phyloP scores from a whole-genome alignment of 2,113 vertebrate genomes.

The Patagioenas fasciata region DNA sequence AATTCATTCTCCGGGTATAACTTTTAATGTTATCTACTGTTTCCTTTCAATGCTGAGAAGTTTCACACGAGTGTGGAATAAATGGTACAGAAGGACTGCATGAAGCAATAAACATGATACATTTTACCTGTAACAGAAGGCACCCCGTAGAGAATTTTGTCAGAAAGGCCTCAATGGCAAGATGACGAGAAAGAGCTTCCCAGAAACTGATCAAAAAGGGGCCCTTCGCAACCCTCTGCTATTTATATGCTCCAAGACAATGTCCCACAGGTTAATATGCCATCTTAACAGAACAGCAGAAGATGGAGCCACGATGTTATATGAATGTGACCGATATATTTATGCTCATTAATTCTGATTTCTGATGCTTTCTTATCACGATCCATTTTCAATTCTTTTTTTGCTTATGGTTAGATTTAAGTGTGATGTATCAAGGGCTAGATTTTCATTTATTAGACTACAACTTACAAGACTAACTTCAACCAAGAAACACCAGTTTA shows the following conservation, averaged over 20 bases:
- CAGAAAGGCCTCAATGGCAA: constrained; percentile 6
- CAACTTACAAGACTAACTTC: background rate
- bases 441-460: background rate
- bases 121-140: background rate
- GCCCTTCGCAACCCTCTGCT: background rate
- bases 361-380: background rate
- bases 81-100: background rate
- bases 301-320: background rate
- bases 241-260: constrained; percentile 24
- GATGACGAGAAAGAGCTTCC: constrained; percentile 5
- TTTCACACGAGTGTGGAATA: background rate
- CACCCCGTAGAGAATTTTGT: background rate
- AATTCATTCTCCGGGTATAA: background rate
- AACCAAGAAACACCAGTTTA: background rate
- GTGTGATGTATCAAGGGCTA: background rate
- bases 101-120: constrained; percentile 9
- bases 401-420: background rate
- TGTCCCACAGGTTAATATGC: background rate
- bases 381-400: background rate
- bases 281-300: background rate
- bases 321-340: background rate
- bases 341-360: background rate
- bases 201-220: constrained; percentile 12
- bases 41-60: background rate
- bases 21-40: background rate